These are phyloP conservation scores for Basileuterus tristriatus DNA, from an alignment of 2,797 vertebrate genomes.

Conservation along the genomic window DNA sequence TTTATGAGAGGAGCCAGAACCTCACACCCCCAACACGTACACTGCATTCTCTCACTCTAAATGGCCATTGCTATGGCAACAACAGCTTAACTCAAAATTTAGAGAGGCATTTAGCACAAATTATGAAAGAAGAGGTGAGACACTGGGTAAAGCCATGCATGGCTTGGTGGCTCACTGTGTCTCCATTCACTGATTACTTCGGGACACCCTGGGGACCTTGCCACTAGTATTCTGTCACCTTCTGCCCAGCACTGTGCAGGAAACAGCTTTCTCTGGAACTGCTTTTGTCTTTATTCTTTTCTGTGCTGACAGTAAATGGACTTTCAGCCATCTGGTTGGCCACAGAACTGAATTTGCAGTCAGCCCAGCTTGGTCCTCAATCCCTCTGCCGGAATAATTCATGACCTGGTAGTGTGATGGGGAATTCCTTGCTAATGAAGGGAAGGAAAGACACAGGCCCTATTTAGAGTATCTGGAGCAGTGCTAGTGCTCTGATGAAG, in stretches of 20 bases:
- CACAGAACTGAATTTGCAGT: background rate
- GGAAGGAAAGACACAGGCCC: background rate
- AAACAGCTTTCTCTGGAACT: background rate
- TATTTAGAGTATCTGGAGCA: background rate
- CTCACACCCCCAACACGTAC: background rate
- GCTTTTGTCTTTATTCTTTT: background rate
- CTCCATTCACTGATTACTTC: fast-evolving
- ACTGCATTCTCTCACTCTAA: background rate
- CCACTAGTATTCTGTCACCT: background rate
- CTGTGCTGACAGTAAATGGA: background rate
- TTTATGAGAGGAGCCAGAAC: background rate
- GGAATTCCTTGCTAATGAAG: background rate
- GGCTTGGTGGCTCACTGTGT: background rate
- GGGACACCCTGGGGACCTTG: background rate
- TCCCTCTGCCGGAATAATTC: background rate
- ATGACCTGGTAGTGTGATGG: background rate
- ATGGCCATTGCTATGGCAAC: slow-evolving; percentile 55
- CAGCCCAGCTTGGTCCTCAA: background rate
- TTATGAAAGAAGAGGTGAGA: background rate
- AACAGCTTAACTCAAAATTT: slow-evolving; percentile 10
- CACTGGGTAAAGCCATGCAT: fast-evolving
- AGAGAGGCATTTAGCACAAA: background rate
- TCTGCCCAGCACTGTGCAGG: background rate
- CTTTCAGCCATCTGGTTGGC: background rate
- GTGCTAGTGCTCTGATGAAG: background rate